phyloP scores from a whole-genome alignment of 2,113 vertebrate species.

The Pagrus major region DNA sequence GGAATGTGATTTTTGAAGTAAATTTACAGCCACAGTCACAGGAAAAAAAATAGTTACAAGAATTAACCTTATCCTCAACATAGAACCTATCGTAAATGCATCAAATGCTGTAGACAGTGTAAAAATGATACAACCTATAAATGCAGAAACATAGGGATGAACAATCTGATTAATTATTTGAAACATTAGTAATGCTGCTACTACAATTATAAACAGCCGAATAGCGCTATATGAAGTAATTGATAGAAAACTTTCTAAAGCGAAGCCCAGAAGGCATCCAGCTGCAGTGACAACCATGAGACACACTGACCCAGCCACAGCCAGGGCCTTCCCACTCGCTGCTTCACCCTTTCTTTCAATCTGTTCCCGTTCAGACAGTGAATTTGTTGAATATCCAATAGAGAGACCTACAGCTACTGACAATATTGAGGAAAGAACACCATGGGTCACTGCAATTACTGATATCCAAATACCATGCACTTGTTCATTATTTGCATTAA shows the following conservation, averaged over 20 bases:
- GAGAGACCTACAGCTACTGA: not conserved
- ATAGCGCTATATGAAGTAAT: not conserved
- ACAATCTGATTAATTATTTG: too few species aligned
- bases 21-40: not conserved
- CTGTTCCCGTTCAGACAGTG: too few species aligned
- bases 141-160: too few species aligned
- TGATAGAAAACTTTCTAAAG: not conserved
- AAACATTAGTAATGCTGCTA: not conserved
- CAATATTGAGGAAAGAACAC: not conserved
- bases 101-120: not conserved
- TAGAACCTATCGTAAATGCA: too few species aligned
- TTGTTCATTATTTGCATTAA: not conserved
- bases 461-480: not conserved
- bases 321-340: not conserved
- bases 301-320: conserved; percentile 1
- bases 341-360: not conserved
- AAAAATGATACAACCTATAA: not conserved
- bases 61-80: not conserved
- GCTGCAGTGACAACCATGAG: not conserved
- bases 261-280: not conserved
- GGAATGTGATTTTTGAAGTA: not conserved
- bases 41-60: not conserved
- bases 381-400: conserved; percentile 1
- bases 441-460: not conserved
- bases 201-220: not conserved